Evolutionary conservation across 2,113 vertebrate genomes (phyloP).

Genomic region (Rhadina sibilatrix): DNA sequence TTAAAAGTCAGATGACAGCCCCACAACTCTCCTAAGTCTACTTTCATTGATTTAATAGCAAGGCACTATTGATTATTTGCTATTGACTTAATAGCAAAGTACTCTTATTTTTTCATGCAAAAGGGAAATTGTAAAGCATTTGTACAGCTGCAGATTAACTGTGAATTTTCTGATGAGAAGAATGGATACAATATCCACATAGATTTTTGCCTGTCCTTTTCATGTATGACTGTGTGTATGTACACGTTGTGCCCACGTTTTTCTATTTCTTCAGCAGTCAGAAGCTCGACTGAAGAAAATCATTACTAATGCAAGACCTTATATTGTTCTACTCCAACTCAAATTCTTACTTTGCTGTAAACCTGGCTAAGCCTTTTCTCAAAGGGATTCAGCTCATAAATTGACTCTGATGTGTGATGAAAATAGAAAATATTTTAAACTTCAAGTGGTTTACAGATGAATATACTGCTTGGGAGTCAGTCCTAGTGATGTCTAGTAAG

Average conservation of each 20-base stretch:
- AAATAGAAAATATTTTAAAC: background rate
- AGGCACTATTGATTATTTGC: constrained; percentile 16
- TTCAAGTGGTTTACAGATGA: background rate
- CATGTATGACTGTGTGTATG: background rate
- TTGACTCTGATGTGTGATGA: background rate
- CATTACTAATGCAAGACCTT: background rate
- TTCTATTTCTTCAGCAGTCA: constrained; percentile 9
- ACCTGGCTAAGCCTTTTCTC: background rate
- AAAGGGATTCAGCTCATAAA: background rate
- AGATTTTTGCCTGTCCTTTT: background rate
- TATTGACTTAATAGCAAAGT: constrained; percentile 43
- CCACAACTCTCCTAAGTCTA: constrained; percentile 49
- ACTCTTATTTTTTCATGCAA: background rate
- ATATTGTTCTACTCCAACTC: background rate
- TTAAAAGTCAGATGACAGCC: constrained; percentile 53
- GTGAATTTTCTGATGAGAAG: constrained; percentile 19
- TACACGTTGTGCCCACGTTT: background rate
- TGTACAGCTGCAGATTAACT: constrained; percentile 33
- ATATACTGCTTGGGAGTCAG: background rate
- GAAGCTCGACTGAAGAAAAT: background rate
- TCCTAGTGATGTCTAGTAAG: background rate
- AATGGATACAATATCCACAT: background rate
- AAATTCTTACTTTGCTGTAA: background rate
- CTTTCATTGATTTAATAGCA: constrained; percentile 54
- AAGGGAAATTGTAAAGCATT: constrained; percentile 8